phyloP scores from a whole-genome alignment of 2,888 invertebrate genomes.

The Strigamia transsilvanica region DNA sequence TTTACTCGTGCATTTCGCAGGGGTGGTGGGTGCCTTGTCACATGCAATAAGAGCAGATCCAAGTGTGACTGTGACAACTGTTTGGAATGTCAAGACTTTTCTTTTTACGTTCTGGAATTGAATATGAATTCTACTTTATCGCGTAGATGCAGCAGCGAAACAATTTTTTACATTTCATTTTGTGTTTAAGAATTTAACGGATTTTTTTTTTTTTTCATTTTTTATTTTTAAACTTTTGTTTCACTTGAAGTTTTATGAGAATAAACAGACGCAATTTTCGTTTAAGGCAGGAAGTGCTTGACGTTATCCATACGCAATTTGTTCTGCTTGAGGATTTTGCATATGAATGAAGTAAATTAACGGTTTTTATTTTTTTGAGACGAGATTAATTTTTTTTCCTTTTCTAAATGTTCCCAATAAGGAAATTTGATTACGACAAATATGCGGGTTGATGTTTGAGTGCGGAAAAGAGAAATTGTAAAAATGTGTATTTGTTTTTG shows the following conservation, averaged over 20 bases:
- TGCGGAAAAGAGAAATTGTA: not conserved
- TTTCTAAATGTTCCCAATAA: slow-evolving; percentile 1
- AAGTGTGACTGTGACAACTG: slow-evolving; percentile 20
- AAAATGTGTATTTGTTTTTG: not conserved
- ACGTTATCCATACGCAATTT: slow-evolving; percentile 15
- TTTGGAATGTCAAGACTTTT: slow-evolving; percentile 13
- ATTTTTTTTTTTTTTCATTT: not conserved
- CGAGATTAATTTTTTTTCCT: not conserved
- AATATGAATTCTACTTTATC: not conserved
- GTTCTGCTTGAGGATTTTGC: not conserved
- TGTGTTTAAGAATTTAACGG: too few species aligned
- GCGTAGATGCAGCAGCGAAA: not conserved
- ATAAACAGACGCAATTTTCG: not conserved
- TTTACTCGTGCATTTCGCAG: slow-evolving; percentile 13
- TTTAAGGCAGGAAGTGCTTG: not conserved
- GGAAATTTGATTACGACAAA: slow-evolving; percentile 9
- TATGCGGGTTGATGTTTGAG: not conserved
- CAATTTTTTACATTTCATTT: slow-evolving; percentile 9
- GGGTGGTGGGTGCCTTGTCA: slow-evolving; percentile 5
- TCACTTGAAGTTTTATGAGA: not conserved
- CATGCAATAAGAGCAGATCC: slow-evolving; percentile 7
- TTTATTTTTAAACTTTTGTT: too few species aligned
- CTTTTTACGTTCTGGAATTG: not conserved
- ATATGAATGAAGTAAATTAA: not conserved
- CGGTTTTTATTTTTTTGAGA: not conserved